A percentile compares a stretch with the other conserved stretches of the same genome.
Conservation (phyloP, 1,140 invertebrate species). For the Ctenoplectra terminalis region DNA sequence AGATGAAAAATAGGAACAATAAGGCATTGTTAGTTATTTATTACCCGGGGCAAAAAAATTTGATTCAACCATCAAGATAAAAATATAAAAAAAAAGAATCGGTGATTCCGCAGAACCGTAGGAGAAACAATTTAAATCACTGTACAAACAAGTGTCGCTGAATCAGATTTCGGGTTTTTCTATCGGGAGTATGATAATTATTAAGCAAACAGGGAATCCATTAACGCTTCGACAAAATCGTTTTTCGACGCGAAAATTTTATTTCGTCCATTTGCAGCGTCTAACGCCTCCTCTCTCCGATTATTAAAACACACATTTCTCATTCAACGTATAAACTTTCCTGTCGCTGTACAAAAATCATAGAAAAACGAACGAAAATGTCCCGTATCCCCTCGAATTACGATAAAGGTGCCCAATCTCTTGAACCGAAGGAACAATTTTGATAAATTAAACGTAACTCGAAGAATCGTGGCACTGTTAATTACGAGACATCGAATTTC, state of each 20-base stretch:
- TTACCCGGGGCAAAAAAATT: no score
- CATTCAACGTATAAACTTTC: not conserved
- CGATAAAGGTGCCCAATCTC: not conserved
- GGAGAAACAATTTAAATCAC: not conserved
- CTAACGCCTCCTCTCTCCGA: not conserved
- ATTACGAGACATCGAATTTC: no score
- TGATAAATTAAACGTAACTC: no score
- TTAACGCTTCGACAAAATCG: not conserved
- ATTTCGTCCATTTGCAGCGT: not conserved
- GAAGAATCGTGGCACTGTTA: no score
- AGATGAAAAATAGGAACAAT: not conserved
- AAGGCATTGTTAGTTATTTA: no score
- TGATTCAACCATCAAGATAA: not conserved
- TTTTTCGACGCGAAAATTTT: not conserved
- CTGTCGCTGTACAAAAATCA: not conserved
- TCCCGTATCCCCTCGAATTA: not conserved
- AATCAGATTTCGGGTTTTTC: not conserved
- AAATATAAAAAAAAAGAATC: not conserved
- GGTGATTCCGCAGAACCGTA: not conserved
- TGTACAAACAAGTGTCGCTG: not conserved
- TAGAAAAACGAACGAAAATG: no score
- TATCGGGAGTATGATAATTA: not conserved
- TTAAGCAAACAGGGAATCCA: not conserved
- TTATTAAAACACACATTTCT: conserved; percentile 1
- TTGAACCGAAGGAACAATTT: no score